A percentile compares a stretch with the other conserved stretches of the same genome.
Evolutionary conservation across 1,140 invertebrate genomes (phyloP).

Genomic region (Temnothorax nylanderi): DNA sequence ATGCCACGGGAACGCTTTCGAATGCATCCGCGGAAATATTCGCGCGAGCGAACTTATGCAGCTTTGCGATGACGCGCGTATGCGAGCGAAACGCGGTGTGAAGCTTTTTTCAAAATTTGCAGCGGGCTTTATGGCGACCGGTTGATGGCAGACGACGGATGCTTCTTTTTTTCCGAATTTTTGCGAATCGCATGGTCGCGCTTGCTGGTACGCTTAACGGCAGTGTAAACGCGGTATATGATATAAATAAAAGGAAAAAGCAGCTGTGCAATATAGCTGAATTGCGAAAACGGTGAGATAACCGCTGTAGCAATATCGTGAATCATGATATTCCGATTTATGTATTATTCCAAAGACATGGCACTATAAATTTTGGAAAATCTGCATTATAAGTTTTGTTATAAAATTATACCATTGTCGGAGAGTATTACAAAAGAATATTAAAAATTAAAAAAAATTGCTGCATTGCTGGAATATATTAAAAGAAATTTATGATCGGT

Average conservation of each 20-base stretch:
- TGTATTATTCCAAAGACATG: neutral
- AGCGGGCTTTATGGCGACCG: neutral
- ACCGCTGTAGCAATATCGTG: neutral
- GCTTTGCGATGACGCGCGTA: constrained; percentile 23
- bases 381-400: neutral
- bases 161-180: constrained; percentile 20
- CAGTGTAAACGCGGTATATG: constrained; percentile 7
- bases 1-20: constrained; percentile 12
- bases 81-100: constrained; percentile 10
- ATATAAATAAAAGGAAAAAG: constrained; percentile 42
- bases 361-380: constrained; percentile 7
- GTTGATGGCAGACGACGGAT: neutral
- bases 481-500: neutral
- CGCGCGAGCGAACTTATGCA: constrained; percentile 17
- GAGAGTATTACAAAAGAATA: neutral
- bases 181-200: constrained; percentile 12
- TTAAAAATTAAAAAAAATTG: neutral
- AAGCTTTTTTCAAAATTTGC: constrained; percentile 29
- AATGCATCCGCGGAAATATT: constrained; percentile 48
- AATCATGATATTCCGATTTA: neutral
- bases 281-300: no score
- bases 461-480: neutral
- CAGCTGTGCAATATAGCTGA: neutral
- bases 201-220: constrained; percentile 1
- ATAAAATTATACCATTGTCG: neutral